A percentile compares a stretch with the other conserved stretches of the same genome.
Evolutionary conservation across 2,113 vertebrate species (phyloP).

Genomic region (Acrocephalus kingi): DNA sequence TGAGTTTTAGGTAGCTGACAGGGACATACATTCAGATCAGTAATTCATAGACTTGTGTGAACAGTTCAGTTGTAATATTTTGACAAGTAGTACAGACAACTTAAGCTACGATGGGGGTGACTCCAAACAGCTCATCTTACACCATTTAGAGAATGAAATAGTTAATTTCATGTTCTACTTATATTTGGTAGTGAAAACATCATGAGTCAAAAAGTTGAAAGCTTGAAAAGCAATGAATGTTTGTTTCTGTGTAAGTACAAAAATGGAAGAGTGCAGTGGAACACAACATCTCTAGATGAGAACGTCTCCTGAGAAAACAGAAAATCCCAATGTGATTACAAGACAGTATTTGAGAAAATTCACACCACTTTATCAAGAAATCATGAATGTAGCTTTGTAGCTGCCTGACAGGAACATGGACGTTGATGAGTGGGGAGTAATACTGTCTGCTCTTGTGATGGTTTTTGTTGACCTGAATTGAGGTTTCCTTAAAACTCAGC

Average conservation of each 20-base stretch:
- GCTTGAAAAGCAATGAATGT: not conserved
- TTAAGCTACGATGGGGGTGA: not conserved
- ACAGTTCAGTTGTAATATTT: not conserved
- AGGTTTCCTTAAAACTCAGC: not conserved
- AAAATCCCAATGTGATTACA: not conserved
- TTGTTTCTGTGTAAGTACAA: not conserved
- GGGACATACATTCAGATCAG: not conserved
- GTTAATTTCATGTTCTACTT: not conserved
- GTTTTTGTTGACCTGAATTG: not conserved
- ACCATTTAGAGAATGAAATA: not conserved
- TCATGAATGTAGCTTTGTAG: not conserved
- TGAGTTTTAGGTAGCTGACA: not conserved
- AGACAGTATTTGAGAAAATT: not conserved
- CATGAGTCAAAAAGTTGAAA: not conserved
- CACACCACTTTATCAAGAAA: not conserved
- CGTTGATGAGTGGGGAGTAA: not conserved
- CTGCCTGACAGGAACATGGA: not conserved
- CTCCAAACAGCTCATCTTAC: not conserved
- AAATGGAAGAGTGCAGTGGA: not conserved
- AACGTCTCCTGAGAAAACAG: not conserved
- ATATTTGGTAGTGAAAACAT: not conserved
- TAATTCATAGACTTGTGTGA: not conserved
- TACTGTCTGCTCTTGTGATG: not conserved
- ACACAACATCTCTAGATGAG: not conserved
- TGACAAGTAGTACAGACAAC: not conserved